A percentile compares a stretch with the other conserved stretches of the same genome.
phyloP scores from a whole-genome alignment of 2,797 vertebrate species.

The Cyprinodon diabolis region DNA sequence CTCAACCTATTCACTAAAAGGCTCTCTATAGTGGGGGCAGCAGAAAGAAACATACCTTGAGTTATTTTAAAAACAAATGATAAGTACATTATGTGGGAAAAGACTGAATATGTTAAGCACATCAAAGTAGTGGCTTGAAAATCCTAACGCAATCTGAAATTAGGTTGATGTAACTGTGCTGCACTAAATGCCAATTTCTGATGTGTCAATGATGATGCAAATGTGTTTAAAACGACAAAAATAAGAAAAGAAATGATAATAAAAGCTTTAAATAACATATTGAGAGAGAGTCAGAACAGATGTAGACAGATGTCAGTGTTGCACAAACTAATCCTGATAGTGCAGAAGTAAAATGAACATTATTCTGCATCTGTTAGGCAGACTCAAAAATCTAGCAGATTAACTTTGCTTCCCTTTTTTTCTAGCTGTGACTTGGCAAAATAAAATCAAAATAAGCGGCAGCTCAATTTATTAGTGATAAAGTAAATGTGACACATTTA shows the following conservation, averaged over 20 bases:
- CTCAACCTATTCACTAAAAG: not conserved
- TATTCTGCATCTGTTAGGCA: slow-evolving; percentile 6
- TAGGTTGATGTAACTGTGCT: not conserved
- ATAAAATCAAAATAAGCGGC: slow-evolving; percentile 18
- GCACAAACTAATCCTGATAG: slow-evolving; percentile 1
- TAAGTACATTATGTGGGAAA: not conserved
- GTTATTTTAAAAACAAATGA: slow-evolving; percentile 1
- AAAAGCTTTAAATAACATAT: no score
- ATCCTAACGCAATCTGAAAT: not conserved
- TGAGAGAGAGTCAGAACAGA: slow-evolving; percentile 23
- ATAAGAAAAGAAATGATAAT: not conserved
- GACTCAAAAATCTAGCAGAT: slow-evolving; percentile 8
- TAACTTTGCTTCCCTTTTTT: not conserved
- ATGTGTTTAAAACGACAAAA: not conserved
- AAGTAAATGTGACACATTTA: slow-evolving; percentile 1
- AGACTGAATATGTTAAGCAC: not conserved
- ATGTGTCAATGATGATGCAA: not conserved
- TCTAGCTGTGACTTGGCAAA: not conserved
- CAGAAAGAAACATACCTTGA: slow-evolving; percentile 57
- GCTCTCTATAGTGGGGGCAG: slow-evolving; percentile 42
- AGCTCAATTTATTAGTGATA: slow-evolving; percentile 48
- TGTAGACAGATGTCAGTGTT: slow-evolving; percentile 10
- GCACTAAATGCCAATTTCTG: not conserved
- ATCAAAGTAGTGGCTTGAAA: not conserved
- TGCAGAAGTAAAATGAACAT: slow-evolving; percentile 10